Percentiles rank a stretch among this genome's conserved stretches.
Evolutionary conservation across 2,113 vertebrate genomes (phyloP).

Genomic region (Rhinoptilus africanus): DNA sequence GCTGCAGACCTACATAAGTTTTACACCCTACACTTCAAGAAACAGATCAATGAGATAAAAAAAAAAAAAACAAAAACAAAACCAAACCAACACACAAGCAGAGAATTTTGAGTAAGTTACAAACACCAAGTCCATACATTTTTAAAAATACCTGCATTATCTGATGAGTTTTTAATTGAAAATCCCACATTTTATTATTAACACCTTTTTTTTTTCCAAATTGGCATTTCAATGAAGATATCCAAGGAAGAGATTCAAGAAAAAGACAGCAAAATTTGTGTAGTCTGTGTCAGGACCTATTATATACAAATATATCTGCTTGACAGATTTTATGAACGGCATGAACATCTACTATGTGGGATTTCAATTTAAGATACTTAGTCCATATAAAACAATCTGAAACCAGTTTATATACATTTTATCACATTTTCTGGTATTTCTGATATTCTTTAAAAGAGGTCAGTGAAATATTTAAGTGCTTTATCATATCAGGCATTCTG

Average conservation of each 20-base stretch:
- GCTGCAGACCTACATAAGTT: not conserved
- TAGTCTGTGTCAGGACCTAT: not conserved
- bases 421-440: not conserved
- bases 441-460: not conserved
- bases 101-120: not conserved
- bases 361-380: not conserved
- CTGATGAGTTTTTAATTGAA: not conserved
- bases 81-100: too few relatives aligned
- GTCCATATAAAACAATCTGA: not conserved
- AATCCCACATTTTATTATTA: not conserved
- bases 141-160: rapidly evolving
- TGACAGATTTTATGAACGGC: not conserved
- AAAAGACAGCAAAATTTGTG: not conserved
- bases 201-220: not conserved
- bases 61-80: too few relatives aligned
- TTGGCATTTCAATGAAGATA: not conserved
- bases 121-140: not conserved
- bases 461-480: not conserved
- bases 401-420: not conserved
- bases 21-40: not conserved
- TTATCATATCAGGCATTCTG: not conserved
- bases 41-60: not conserved
- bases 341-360: not conserved
- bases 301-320: not conserved
- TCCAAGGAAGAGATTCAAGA: not conserved